Conservation (phyloP, 2,888 invertebrate genomes). For the Lapara coniferarum region DNA sequence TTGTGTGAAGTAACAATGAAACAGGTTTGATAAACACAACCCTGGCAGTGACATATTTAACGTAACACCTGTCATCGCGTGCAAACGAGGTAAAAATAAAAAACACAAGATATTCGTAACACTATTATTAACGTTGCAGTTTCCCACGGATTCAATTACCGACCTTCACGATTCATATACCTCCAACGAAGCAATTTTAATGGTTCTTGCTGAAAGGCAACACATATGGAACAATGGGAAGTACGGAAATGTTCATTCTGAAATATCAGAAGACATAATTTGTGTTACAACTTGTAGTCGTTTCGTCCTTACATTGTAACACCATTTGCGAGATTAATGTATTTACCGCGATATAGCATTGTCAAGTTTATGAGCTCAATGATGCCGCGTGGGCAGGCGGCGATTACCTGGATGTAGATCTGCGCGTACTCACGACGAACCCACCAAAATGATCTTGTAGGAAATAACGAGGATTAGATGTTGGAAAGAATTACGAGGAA, state of each 20-base stretch:
- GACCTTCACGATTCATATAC: constrained; percentile 31
- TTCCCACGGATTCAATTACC: constrained; percentile 31
- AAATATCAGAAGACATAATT: constrained; percentile 28
- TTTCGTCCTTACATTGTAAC: constrained; percentile 53
- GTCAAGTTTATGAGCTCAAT: constrained; percentile 71
- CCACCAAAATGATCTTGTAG: not conserved
- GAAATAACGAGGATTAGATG: too few relatives aligned
- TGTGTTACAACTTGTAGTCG: constrained; percentile 19
- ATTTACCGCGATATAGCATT: constrained; percentile 56
- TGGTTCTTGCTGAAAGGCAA: constrained; percentile 5
- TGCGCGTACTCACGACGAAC: constrained; percentile 27
- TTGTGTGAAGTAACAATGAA: constrained; percentile 14
- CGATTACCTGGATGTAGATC: constrained; percentile 40
- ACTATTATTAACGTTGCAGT: not conserved
- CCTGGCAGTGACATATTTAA: constrained; percentile 48
- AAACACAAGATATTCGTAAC: not conserved
- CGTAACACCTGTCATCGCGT: not conserved
- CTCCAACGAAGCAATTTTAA: constrained; percentile 5
- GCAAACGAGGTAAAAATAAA: constrained; percentile 3
- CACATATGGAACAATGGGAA: not conserved
- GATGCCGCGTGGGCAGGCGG: constrained; percentile 53
- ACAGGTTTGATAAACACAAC: constrained; percentile 40
- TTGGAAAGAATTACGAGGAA: not conserved
- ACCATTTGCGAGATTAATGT: constrained; percentile 59
- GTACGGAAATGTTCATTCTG: constrained; percentile 14